A percentile compares a stretch with the other conserved stretches of the same genome.
phyloP scores from a whole-genome alignment of 2,888 invertebrate genomes.

The Acleris sparsana region DNA sequence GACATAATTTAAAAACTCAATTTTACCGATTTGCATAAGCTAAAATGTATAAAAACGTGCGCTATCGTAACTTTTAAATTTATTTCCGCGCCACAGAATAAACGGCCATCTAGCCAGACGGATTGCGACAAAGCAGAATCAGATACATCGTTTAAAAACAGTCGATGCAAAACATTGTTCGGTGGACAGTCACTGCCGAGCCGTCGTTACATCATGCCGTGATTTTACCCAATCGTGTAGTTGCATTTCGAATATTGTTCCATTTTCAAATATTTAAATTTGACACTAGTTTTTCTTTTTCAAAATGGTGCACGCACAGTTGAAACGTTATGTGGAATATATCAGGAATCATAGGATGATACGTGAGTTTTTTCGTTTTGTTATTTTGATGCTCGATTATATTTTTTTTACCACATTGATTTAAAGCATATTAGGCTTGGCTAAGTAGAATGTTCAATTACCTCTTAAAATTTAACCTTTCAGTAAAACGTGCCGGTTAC shows the following conservation, averaged over 20 bases:
- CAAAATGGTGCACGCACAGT: constrained; percentile 53
- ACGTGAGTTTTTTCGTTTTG: constrained; percentile 52
- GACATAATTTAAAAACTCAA: background rate
- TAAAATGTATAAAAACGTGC: constrained; percentile 1
- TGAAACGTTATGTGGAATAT: constrained; percentile 56
- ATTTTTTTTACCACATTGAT: too few relatives aligned
- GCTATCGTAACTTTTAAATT: constrained; percentile 11
- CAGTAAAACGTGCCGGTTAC: too few relatives aligned
- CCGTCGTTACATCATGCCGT: constrained; percentile 56
- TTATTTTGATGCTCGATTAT: too few relatives aligned
- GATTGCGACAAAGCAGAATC: constrained; percentile 10
- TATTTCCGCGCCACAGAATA: constrained; percentile 13
- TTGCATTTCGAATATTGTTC: constrained; percentile 22
- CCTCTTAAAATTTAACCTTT: too few relatives aligned
- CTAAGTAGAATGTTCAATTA: too few relatives aligned
- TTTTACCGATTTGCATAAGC: constrained; percentile 13
- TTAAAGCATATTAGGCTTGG: too few relatives aligned
- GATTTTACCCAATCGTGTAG: constrained; percentile 40
- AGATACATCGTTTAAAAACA: constrained; percentile 22
- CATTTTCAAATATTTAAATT: background rate
- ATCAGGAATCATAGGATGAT: constrained; percentile 55
- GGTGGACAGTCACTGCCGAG: constrained; percentile 61
- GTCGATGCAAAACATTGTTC: constrained; percentile 38
- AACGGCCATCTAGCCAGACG: too few relatives aligned
- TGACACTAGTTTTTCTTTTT: constrained; percentile 38